Conservation (phyloP, 2,888 invertebrate genomes). For the Apotomis betuletana region DNA sequence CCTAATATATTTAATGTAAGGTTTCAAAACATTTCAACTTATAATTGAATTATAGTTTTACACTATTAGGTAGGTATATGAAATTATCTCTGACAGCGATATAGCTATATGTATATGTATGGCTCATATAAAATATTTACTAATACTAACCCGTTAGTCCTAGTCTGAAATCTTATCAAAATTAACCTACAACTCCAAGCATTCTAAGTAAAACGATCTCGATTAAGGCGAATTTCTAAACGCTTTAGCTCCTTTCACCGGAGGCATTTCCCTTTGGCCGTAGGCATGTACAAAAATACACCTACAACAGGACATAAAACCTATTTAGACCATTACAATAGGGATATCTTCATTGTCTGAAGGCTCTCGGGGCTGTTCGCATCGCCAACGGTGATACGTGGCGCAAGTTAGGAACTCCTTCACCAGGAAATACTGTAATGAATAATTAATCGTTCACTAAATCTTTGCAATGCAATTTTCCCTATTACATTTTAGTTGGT, state of each 20-base stretch:
- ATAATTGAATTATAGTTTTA: no score
- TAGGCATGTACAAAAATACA: conserved; percentile 47
- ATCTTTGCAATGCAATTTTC: no score
- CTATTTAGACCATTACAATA: conserved; percentile 72
- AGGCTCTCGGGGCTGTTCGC: conserved; percentile 63
- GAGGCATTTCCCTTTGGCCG: conserved; percentile 29
- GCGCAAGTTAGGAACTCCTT: conserved; percentile 50
- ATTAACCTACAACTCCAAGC: conserved; percentile 2
- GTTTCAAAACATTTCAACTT: no score
- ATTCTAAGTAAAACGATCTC: conserved; percentile 20
- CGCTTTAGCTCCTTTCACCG: conserved; percentile 35
- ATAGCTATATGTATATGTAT: no score
- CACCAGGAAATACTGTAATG: neutral
- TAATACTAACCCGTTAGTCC: no score
- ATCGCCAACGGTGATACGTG: conserved; percentile 62
- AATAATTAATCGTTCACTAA: no score
- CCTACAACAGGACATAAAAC: conserved; percentile 59
- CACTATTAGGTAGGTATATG: no score
- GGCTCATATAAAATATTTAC: no score
- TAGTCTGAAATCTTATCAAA: neutral
- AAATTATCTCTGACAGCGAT: no score
- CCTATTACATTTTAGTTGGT: no score
- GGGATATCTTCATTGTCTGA: conserved; percentile 76
- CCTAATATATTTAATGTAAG: no score
- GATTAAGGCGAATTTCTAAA: conserved; percentile 33